Evolutionary conservation across 2,797 vertebrate species (phyloP).

Genomic region (Acrocephalus scirpaceus): DNA sequence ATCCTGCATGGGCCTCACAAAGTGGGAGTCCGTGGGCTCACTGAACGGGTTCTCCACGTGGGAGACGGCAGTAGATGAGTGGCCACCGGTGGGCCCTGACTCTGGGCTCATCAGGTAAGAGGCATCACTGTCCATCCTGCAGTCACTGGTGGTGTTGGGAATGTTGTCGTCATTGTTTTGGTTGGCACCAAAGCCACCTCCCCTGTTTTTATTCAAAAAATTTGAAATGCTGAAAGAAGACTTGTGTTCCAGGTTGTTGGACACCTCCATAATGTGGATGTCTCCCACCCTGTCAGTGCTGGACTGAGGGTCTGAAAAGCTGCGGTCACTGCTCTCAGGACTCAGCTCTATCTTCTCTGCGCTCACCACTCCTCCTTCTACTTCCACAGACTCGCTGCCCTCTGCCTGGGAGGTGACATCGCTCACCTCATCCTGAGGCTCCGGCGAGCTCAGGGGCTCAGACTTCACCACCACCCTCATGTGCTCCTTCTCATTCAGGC

Average conservation of each 20-base stretch:
- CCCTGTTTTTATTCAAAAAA: conserved; percentile 87
- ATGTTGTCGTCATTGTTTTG: conserved; percentile 84
- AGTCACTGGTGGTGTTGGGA: conserved; percentile 92
- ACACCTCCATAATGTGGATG: conserved; percentile 86
- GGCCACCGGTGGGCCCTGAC: conserved; percentile 70
- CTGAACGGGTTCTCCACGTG: conserved; percentile 83
- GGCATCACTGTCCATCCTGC: conserved; percentile 80
- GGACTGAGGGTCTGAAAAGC: conserved; percentile 91
- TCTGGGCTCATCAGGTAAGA: conserved; percentile 87
- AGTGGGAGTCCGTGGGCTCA: conserved; percentile 85
- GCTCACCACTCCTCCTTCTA: conserved; percentile 79
- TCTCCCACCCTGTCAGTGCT: conserved; percentile 85
- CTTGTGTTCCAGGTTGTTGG: conserved; percentile 84
- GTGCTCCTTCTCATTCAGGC: conserved; percentile 81
- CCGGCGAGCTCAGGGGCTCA: conserved; percentile 93
- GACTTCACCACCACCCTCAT: conserved; percentile 92
- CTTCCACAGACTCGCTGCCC: conserved; percentile 89
- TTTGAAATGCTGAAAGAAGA: conserved; percentile 89
- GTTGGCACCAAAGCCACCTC: conserved; percentile 54
- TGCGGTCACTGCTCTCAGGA: conserved; percentile 93
- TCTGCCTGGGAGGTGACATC: conserved; percentile 93
- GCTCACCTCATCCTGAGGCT: conserved; percentile 90
- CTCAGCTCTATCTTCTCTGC: conserved; percentile 94
- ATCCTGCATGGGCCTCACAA: conserved; percentile 88
- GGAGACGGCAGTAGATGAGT: conserved; percentile 76